Conservation (phyloP, 2,888 invertebrate genomes). For the Adelognathus sp. region DNA sequence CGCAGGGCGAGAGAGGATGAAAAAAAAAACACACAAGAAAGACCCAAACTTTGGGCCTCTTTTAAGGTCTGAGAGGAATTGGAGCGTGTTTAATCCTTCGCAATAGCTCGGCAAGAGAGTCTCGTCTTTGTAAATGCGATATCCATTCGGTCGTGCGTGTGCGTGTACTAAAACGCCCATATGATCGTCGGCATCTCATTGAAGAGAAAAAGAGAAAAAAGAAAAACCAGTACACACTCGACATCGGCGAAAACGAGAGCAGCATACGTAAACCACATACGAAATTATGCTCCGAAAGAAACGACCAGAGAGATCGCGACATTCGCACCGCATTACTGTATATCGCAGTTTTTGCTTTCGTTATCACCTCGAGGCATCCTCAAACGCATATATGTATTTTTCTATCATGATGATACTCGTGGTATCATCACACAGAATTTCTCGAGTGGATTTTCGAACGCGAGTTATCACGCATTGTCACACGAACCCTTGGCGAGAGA, state of each 20-base stretch:
- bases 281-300: slow-evolving; percentile 11
- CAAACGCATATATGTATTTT: slow-evolving; percentile 3
- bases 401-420: no score
- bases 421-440: no score
- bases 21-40: neutral
- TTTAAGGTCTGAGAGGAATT: slow-evolving; percentile 18
- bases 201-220: no score
- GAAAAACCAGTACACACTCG: slow-evolving; percentile 68
- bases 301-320: neutral
- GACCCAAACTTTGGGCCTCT: neutral
- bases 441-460: no score
- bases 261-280: slow-evolving; percentile 12
- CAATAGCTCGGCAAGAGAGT: neutral
- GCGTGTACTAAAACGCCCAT: slow-evolving; percentile 66
- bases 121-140: neutral
- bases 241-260: slow-evolving; percentile 40
- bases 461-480: no score
- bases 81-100: slow-evolving; percentile 27
- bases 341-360: neutral
- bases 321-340: no score
- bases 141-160: slow-evolving; percentile 4
- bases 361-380: neutral
- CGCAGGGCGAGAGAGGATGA: neutral
- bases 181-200: slow-evolving; percentile 74
- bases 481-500: no score